Percentiles rank a stretch among this genome's conserved stretches.
These are phyloP conservation scores for Intellagama lesueurii DNA, from an alignment of 2,797 vertebrate species.

Conservation along the genomic window DNA sequence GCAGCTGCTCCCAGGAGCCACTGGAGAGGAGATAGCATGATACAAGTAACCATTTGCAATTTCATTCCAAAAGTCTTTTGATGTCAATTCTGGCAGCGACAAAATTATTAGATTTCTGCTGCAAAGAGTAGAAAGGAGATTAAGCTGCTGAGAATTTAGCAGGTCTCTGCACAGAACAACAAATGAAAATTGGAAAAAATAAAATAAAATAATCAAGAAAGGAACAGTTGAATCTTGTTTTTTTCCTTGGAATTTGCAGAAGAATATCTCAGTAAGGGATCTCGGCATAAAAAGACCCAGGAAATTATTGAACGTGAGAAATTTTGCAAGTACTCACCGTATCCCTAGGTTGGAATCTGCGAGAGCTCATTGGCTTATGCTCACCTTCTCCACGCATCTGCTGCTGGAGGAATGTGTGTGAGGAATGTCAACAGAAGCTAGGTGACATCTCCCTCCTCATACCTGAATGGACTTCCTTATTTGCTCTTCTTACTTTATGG, in stretches of 20 bases:
- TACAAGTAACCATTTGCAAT: background rate
- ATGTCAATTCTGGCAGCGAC: background rate
- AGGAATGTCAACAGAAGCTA: background rate
- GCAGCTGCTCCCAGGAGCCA: no score
- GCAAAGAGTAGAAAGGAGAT: background rate
- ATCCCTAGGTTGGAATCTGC: background rate
- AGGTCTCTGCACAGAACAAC: no score
- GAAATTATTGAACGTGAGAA: no score
- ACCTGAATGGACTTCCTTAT: background rate
- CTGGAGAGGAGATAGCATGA: no score
- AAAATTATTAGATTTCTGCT: background rate
- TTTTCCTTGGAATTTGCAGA: no score
- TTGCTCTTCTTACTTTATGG: background rate
- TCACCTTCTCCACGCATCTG: background rate
- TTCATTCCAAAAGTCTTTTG: background rate
- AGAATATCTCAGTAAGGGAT: no score
- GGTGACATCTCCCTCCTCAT: background rate
- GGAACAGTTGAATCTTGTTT: no score
- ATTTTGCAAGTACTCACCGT: no score
- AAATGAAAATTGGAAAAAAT: no score
- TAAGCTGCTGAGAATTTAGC: no score
- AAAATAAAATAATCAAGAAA: no score
- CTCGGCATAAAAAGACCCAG: no score
- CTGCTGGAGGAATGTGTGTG: background rate
- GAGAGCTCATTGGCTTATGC: background rate